A percentile compares a stretch with the other conserved stretches of the same genome.
phyloP scores from a whole-genome alignment of 2,797 vertebrate species.

The Hemibagrus guttatus region DNA sequence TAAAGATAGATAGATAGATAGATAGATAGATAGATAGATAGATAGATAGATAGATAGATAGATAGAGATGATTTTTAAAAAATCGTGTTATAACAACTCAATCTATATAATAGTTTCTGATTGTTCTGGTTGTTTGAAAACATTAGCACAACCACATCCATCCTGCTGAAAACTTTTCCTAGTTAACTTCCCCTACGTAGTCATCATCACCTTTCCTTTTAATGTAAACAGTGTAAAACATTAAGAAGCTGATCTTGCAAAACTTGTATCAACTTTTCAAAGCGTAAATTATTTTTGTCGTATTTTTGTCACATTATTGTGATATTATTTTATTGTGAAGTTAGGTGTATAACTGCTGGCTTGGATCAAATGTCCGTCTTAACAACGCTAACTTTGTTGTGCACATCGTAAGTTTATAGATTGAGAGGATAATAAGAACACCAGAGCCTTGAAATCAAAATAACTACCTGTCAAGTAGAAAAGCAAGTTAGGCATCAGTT shows the following conservation, averaged over 20 bases:
- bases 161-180: neutral
- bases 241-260: neutral
- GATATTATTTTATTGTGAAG: neutral
- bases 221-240: neutral
- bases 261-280: neutral
- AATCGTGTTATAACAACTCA: neutral
- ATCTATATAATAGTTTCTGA: neutral
- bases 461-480: constrained; percentile 21
- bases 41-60: no score
- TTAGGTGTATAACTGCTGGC: neutral
- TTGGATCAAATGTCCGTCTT: neutral
- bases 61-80: no score
- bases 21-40: no score
- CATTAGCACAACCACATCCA: neutral
- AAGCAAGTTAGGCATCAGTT: constrained; percentile 3
- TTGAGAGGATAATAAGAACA: constrained; percentile 8
- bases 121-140: neutral
- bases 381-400: neutral
- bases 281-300: neutral
- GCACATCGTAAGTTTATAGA: neutral
- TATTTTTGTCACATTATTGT: neutral
- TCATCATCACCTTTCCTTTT: neutral
- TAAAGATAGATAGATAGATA: no score
- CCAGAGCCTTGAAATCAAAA: neutral
- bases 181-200: neutral